These are phyloP conservation scores for Apteryx mantelli DNA, from an alignment of 2,113 vertebrate species.

Conservation along the genomic window DNA sequence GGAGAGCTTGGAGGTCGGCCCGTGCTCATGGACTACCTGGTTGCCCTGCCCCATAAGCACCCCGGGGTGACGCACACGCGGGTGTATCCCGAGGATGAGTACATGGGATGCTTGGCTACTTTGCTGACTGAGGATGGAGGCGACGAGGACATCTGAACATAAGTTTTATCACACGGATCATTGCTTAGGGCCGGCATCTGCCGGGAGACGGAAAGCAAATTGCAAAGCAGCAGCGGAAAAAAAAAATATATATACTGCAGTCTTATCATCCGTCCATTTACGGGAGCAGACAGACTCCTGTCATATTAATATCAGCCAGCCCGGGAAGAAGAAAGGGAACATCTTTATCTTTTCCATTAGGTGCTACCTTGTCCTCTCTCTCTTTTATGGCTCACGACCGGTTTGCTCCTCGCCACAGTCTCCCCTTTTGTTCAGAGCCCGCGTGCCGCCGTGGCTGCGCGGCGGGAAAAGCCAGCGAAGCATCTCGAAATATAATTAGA, in stretches of 20 bases:
- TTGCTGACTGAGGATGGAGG: not conserved
- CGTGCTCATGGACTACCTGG: not conserved
- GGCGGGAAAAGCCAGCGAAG: not conserved
- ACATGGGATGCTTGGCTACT: accelerated
- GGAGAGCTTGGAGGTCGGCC: not conserved
- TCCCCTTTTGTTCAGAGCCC: not conserved
- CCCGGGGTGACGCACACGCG: not conserved
- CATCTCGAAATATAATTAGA: slow-evolving; percentile 38
- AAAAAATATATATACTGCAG: not conserved
- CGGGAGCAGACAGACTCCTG: not conserved
- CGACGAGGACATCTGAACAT: accelerated
- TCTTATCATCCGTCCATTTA: not conserved
- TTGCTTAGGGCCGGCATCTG: not conserved
- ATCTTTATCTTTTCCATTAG: not conserved
- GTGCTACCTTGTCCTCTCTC: not conserved
- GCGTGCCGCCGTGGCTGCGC: not conserved
- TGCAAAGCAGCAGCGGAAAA: not conserved
- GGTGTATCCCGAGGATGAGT: not conserved
- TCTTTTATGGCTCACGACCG: slow-evolving; percentile 1
- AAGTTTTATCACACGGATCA: not conserved
- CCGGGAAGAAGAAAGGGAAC: not conserved
- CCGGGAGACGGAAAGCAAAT: not conserved
- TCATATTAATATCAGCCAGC: not conserved
- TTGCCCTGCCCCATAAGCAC: not conserved
- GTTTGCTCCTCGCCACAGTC: not conserved